Evolutionary conservation across 1,140 invertebrate genomes (phyloP), one percentile per base, ranked within the genome.

Genomic region (Galendromus occidentalis): DNA sequence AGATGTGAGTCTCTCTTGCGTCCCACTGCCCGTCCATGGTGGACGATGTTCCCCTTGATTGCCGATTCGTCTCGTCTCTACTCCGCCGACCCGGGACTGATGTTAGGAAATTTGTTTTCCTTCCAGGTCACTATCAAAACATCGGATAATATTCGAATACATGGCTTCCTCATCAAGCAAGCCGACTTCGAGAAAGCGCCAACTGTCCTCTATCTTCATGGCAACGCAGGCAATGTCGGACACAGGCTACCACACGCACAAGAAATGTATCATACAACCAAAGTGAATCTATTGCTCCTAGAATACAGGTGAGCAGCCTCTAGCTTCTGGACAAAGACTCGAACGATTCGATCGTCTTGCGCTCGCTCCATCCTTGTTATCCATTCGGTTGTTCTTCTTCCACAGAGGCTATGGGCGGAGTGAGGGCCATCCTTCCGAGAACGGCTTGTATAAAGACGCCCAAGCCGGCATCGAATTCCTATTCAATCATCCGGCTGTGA

Each of bases 181-280:
- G 79, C 80, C 64, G 81, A 83, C 44, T 80, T 80, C 65, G 79
- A 80, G 67, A 74, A 76, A 44, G 80, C 79, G 55, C 86, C 87
- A 1, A 93, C 90, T 1, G 76, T 95, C 69, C 75, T 95, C 18
- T 94, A 87, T 77, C 84, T 96, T 63, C 91, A 96, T 80, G 91
- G 91, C 7, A 95, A 95, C 83, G 91, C 91, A 67, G 91, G 91
- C 18, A 95, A 96, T 74, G 89, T 95, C 80, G 91, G 91, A 0
- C 90, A 94, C 74, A 83, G 86, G 85, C 76, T 91, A 66, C 80
- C 84, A 68, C 88, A 89, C 76, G 83, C 82, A 39, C 81, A 81
- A 70, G 86, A 85, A 9, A 76, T 95, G 25, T 91, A 86, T 77
- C 80, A 85, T 71, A 65, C 42, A 17, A 33, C 64, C 28, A 42